These are phyloP conservation scores for Planiliza haematocheilus DNA, from an alignment of 2,113 vertebrate genomes.

Conservation along the genomic window DNA sequence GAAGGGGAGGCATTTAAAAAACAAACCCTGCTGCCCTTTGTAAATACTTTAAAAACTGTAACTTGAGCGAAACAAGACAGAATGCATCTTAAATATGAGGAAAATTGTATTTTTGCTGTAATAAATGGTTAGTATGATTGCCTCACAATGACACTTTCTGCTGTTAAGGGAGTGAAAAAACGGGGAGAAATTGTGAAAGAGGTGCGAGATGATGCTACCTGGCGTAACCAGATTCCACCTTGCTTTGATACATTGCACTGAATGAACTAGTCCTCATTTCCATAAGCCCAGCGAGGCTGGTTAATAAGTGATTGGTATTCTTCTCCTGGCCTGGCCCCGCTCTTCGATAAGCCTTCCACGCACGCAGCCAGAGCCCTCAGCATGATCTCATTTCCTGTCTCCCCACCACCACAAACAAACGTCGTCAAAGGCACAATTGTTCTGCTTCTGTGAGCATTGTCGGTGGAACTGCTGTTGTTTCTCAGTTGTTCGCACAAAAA, in stretches of 20 bases:
- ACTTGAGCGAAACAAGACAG: constrained; percentile 7
- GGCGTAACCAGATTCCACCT: constrained; percentile 46
- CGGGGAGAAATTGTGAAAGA: neutral
- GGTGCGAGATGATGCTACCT: constrained; percentile 21
- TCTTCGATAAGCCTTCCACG: constrained; percentile 65
- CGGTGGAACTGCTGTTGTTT: constrained; percentile 57
- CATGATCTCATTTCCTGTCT: constrained; percentile 81
- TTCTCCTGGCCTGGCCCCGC: constrained; percentile 46
- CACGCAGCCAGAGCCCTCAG: constrained; percentile 59
- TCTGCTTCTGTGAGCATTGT: constrained; percentile 62
- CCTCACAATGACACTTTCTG: constrained; percentile 24
- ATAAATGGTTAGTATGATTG: constrained; percentile 33
- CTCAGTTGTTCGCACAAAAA: constrained; percentile 48
- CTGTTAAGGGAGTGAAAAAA: constrained; percentile 26
- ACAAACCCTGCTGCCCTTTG: no score
- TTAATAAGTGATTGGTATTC: constrained; percentile 79
- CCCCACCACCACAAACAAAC: constrained; percentile 67
- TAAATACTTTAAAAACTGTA: constrained; percentile 16
- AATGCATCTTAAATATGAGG: constrained; percentile 31
- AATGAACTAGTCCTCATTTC: constrained; percentile 68
- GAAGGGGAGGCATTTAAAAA: constrained; percentile 5
- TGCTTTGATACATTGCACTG: constrained; percentile 48
- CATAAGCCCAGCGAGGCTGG: constrained; percentile 55
- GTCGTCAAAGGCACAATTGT: constrained; percentile 71
- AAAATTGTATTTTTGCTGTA: constrained; percentile 14